Percentiles rank a stretch among this genome's conserved stretches.
phyloP scores from a whole-genome alignment of 2,888 invertebrate species.

The Lepidocyrtoides sp. region DNA sequence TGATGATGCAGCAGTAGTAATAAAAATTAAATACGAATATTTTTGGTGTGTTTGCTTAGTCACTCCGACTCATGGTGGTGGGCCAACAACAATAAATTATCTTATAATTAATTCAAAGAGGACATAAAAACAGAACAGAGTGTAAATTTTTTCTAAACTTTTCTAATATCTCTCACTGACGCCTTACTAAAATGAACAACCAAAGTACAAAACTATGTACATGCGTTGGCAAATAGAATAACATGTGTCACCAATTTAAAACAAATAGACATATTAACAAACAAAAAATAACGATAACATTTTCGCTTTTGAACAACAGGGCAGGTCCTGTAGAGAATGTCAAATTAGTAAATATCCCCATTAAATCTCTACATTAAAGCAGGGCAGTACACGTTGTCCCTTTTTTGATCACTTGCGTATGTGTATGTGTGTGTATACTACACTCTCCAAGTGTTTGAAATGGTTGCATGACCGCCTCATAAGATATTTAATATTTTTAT shows the following conservation, averaged over 20 bases:
- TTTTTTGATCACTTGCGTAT: neutral
- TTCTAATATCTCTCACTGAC: neutral
- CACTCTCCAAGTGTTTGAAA: neutral
- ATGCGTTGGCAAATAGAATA: neutral
- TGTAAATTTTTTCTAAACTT: neutral
- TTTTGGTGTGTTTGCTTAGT: slow-evolving; percentile 43
- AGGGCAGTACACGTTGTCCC: neutral
- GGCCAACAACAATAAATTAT: slow-evolving; percentile 68
- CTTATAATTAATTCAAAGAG: slow-evolving; percentile 70
- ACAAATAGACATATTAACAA: slow-evolving; percentile 54
- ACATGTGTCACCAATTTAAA: slow-evolving; percentile 71
- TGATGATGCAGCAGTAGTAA: neutral
- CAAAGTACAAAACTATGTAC: neutral
- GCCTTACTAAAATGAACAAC: neutral
- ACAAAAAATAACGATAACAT: slow-evolving; percentile 13
- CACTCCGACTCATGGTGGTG: slow-evolving; percentile 46
- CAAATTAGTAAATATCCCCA: slow-evolving; percentile 54
- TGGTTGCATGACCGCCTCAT: neutral
- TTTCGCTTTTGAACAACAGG: neutral
- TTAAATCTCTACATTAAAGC: slow-evolving; percentile 67
- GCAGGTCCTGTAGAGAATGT: neutral
- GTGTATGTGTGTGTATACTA: too few species aligned
- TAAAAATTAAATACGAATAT: neutral
- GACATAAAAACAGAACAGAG: neutral
- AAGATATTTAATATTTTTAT: neutral